Evolutionary conservation across 2,888 invertebrate species (phyloP).

Genomic region (Tinea pellionella): DNA sequence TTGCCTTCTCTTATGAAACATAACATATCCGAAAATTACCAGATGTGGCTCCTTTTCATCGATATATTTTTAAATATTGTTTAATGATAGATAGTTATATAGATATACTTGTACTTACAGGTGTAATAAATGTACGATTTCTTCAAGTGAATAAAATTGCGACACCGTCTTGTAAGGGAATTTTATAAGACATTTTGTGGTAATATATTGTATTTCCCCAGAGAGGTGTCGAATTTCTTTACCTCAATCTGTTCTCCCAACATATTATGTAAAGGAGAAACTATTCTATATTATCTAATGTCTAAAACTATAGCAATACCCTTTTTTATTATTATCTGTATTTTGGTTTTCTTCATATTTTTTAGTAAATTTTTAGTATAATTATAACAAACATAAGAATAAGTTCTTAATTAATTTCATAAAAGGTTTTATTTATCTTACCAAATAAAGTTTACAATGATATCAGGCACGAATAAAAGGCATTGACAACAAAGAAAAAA

Average conservation of each 20-base stretch:
- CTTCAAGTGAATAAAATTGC: not conserved
- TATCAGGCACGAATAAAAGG: not conserved
- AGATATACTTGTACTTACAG: no score
- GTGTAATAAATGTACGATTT: not conserved
- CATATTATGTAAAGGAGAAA: not conserved
- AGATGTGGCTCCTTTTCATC: no score
- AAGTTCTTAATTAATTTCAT: not conserved
- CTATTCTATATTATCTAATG: not conserved
- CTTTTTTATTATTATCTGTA: not conserved
- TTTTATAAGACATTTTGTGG: conserved; percentile 13
- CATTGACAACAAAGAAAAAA: not conserved
- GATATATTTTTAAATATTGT: no score
- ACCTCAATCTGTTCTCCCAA: not conserved
- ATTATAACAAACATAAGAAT: no score
- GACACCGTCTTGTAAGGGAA: not conserved
- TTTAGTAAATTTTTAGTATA: not conserved
- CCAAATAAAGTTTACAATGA: not conserved
- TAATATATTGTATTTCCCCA: conserved; percentile 26
- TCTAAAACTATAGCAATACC: no score
- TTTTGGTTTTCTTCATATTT: not conserved
- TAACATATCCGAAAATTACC: no score
- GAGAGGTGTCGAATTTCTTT: conserved; percentile 27
- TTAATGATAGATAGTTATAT: no score
- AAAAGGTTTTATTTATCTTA: not conserved
- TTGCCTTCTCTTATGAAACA: no score